Conservation (phyloP, 2,797 vertebrate species). For the Apogon hyalosoma region DNA sequence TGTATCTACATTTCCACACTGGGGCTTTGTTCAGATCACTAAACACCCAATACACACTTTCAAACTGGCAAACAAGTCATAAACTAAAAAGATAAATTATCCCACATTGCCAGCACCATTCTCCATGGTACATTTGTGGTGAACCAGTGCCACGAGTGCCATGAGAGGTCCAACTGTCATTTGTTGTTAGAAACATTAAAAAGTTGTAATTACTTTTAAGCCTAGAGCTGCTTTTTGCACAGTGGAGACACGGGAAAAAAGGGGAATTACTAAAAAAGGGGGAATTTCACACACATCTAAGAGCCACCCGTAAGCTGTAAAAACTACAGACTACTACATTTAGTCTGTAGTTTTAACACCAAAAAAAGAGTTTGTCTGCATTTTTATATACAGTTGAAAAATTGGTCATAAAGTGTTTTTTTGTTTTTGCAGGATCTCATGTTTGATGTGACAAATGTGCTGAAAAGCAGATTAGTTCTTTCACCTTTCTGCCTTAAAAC, state of each 20-base stretch:
- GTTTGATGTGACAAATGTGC: no score
- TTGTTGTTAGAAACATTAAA: conserved; percentile 1
- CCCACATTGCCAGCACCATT: conserved; percentile 10
- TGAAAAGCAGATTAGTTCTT: no score
- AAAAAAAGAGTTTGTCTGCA: no score
- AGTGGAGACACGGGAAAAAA: background rate
- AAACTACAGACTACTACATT: no score
- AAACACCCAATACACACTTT: background rate
- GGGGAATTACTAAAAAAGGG: background rate
- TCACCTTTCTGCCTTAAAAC: no score
- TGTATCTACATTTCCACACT: conserved; percentile 23
- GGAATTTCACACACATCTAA: background rate
- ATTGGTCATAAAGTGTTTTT: no score
- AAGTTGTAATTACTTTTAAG: background rate
- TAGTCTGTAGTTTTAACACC: no score
- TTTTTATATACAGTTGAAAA: no score
- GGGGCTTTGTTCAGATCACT: conserved; percentile 19
- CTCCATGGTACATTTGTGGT: conserved; percentile 31
- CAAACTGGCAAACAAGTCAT: conserved; percentile 2
- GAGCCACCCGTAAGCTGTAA: no score
- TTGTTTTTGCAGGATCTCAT: no score
- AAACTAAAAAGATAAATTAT: background rate
- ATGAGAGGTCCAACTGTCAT: background rate
- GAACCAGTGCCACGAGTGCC: background rate
- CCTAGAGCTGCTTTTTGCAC: no score